Conservation (phyloP, 1,140 invertebrate species). For the Drosophila bifasciata region DNA sequence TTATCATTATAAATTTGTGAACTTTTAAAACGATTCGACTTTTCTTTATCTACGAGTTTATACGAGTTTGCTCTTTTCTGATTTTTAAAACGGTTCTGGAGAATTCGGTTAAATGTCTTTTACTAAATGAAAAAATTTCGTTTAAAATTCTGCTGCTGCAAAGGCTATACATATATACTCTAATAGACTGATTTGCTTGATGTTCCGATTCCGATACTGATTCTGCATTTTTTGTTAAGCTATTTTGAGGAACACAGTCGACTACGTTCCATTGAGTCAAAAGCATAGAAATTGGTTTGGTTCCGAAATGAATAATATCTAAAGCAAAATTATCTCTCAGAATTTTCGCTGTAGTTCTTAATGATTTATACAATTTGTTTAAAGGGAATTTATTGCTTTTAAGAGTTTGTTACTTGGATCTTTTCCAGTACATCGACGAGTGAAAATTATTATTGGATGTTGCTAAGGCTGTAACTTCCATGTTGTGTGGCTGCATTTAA, state of each 20-base stretch:
- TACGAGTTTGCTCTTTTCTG: slow-evolving; percentile 18
- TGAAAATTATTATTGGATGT: slow-evolving; percentile 18
- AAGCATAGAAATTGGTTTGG: slow-evolving; percentile 22
- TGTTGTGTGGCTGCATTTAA: slow-evolving; percentile 23
- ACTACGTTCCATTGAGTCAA: slow-evolving; percentile 24
- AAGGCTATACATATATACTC: slow-evolving; percentile 46
- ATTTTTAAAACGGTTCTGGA: slow-evolving; percentile 36
- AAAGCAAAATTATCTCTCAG: slow-evolving; percentile 33
- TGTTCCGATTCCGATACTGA: slow-evolving; percentile 20
- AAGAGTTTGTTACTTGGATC: slow-evolving; percentile 24
- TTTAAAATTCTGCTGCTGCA: slow-evolving; percentile 53
- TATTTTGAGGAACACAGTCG: slow-evolving; percentile 24
- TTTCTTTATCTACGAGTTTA: slow-evolving; percentile 46
- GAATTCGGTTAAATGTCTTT: slow-evolving; percentile 38
- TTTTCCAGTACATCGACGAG: slow-evolving; percentile 34
- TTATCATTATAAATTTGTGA: slow-evolving; percentile 27
- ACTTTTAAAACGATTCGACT: slow-evolving; percentile 46
- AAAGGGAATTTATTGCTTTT: slow-evolving; percentile 59
- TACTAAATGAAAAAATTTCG: slow-evolving; percentile 35
- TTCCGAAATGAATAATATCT: slow-evolving; percentile 31
- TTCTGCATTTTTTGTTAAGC: slow-evolving; percentile 11
- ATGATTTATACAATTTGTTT: slow-evolving; percentile 26
- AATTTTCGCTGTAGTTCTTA: slow-evolving; percentile 40
- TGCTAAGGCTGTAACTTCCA: slow-evolving; percentile 36
- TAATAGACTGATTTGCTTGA: slow-evolving; percentile 32